Percentiles rank a stretch among this genome's conserved stretches.
Evolutionary conservation across 1,140 invertebrate species (phyloP).

Genomic region (Pararge aegeria): DNA sequence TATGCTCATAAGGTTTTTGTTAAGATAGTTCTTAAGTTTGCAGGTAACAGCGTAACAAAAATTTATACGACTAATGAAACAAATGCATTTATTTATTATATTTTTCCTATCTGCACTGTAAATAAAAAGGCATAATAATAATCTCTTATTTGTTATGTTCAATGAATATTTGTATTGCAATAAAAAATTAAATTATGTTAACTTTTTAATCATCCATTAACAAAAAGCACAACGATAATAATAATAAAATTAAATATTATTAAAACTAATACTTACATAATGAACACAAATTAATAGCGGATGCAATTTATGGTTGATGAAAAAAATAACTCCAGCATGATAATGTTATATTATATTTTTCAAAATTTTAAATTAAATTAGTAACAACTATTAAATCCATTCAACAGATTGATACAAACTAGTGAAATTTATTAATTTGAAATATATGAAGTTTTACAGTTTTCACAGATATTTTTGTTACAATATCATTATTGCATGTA

Average conservation of each 20-base stretch:
- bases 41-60: constrained; percentile 41
- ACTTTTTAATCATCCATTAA: constrained; percentile 9
- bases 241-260: not conserved
- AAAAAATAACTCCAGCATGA: constrained; percentile 5
- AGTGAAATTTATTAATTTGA: not conserved
- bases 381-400: not conserved
- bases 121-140: constrained; percentile 10
- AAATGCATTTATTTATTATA: constrained; percentile 22
- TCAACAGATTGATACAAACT: not conserved
- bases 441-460: not conserved
- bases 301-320: not conserved
- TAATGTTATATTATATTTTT: not conserved
- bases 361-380: not conserved
- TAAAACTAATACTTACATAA: not conserved
- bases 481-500: not conserved
- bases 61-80: constrained; percentile 24
- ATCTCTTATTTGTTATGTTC: not conserved
- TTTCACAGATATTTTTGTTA: not conserved
- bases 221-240: not conserved
- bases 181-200: not conserved
- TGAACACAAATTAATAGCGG: not conserved
- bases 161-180: not conserved
- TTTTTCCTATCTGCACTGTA: constrained; percentile 20
- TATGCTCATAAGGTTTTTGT: constrained; percentile 46
- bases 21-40: constrained; percentile 44